Evolutionary conservation across 2,888 invertebrate species (phyloP), one percentile per base, ranked within the genome.

Genomic region (Euclidia mi): DNA sequence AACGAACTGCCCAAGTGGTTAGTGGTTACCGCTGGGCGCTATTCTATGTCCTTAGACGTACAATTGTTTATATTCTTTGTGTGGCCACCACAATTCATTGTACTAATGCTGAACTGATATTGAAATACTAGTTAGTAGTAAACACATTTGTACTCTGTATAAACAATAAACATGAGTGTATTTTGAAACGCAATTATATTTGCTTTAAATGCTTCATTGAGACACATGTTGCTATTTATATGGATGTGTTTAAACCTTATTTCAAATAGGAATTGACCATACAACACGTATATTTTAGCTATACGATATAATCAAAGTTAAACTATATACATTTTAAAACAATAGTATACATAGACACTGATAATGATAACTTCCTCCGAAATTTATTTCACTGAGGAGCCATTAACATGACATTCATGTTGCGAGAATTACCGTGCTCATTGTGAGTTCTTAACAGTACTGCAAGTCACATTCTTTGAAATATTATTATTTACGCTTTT

Each of bases 1-100:
- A 81, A 84, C 69, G 81, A 87, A 85, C 85, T 79, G 61, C 47
- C 65, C 50, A 61, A 65, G 77, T 74, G 76, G 78, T 84, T 83
- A 81, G 88, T 76, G 87, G 88, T 81, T 80, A 87, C 88, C 89
- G 64, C 87, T 86, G 77, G 82, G 83, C 65, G 57, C 73, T 66
- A 69, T 67, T 66, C 79, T 83, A 61, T 79, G 78, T 62, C 78
- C 76, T 60, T 50, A 51, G 63, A 65, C 45, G 52, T 65, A 66
- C 67, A 76, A 81, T 82, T 78, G 67, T 77, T 80, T 81, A 34
- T 74, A 71, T 69, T 70, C 62, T 73, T 73, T 75, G 76, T 76
- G 68, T 75, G 69, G 56, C 70, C 63, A 71, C 74, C 65, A 69
- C 64, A 68, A 76, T 70, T 71, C 63, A 71, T 76, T 79, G 2